Conservation (phyloP, 2,113 vertebrate genomes). For the Pomatostomus ruficeps region DNA sequence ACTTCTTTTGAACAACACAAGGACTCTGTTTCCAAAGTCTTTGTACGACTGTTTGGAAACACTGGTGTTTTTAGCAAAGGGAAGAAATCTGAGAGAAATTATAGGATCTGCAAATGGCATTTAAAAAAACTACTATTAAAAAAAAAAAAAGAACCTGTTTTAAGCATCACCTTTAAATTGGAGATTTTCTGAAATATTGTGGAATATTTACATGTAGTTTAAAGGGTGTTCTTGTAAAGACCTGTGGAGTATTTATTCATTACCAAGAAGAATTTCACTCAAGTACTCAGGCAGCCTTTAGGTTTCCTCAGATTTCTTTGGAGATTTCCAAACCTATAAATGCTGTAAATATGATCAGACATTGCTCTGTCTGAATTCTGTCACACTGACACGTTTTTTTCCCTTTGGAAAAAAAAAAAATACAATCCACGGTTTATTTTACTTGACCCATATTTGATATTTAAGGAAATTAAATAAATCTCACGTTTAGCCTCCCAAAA, state of each 20-base stretch:
- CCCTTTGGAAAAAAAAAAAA: not conserved
- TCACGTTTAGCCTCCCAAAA: slow-evolving; percentile 3
- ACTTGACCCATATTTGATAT: slow-evolving; percentile 26
- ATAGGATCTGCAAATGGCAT: slow-evolving; percentile 60
- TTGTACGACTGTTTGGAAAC: slow-evolving; percentile 55
- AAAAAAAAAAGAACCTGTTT: slow-evolving; percentile 39
- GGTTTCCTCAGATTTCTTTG: slow-evolving; percentile 62
- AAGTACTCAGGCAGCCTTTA: slow-evolving; percentile 25
- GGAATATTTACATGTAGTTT: slow-evolving; percentile 54
- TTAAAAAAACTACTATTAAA: slow-evolving; percentile 41
- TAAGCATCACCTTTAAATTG: slow-evolving; percentile 62
- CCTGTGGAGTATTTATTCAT: slow-evolving; percentile 59
- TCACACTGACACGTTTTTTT: not conserved
- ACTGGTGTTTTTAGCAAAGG: slow-evolving; percentile 49
- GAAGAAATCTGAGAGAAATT: slow-evolving; percentile 48
- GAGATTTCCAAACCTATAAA: slow-evolving; percentile 64
- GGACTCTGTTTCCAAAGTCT: not conserved
- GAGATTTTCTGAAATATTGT: slow-evolving; percentile 60
- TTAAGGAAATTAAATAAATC: slow-evolving; percentile 59
- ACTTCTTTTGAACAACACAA: not conserved
- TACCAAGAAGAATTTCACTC: slow-evolving; percentile 65
- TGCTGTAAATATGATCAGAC: slow-evolving; percentile 60
- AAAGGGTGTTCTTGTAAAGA: slow-evolving; percentile 51
- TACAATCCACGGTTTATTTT: slow-evolving; percentile 7
- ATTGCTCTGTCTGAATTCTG: slow-evolving; percentile 37